Evolutionary conservation across 2,888 invertebrate genomes (phyloP).

Genomic region (Chymomyza fuscimana): DNA sequence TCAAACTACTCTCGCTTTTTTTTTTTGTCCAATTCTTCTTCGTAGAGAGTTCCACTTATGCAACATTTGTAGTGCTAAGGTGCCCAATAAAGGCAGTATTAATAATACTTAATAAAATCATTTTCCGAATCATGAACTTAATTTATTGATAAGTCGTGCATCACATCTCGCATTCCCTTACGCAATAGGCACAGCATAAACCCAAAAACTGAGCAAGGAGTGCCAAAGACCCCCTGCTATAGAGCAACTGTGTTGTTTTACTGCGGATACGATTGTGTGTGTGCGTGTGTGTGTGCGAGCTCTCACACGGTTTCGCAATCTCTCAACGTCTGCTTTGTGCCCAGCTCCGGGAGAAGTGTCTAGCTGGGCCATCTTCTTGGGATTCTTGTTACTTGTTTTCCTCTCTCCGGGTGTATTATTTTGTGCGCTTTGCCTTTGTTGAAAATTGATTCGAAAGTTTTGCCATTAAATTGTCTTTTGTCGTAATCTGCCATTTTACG

Average conservation of each 20-base stretch:
- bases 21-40: no score
- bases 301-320: constrained; percentile 28
- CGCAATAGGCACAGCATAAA: no score
- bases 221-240: no score
- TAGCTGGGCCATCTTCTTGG: constrained; percentile 15
- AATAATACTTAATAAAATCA: no score
- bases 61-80: no score
- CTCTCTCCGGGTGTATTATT: not conserved
- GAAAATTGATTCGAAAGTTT: constrained; percentile 77
- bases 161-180: no score
- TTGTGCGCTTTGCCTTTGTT: constrained; percentile 43
- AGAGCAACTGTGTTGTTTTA: not conserved
- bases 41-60: no score
- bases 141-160: no score
- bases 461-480: constrained; percentile 72
- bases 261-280: not conserved
- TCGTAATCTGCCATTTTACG: constrained; percentile 51
- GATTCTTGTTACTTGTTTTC: constrained; percentile 24
- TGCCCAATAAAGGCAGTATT: no score
- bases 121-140: no score
- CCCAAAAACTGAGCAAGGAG: no score
- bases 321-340: constrained; percentile 37
- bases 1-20: no score
- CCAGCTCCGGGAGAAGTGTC: constrained; percentile 26
- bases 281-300: not conserved